Evolutionary conservation across 2,888 invertebrate genomes (phyloP).

Genomic region (Choristoneura rosaceana): DNA sequence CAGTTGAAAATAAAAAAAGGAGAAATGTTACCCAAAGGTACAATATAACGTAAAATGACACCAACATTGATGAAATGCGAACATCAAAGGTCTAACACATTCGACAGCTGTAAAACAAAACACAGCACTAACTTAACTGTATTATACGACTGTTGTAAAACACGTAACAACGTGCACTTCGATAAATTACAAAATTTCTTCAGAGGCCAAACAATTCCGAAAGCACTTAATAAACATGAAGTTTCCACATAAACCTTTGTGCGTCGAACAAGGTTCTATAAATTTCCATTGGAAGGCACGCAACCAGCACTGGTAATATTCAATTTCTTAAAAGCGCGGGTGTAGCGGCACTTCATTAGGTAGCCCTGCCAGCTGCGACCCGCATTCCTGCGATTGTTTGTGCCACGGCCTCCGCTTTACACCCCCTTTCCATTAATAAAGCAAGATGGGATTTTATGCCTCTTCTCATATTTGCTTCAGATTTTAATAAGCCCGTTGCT

Average conservation of each 20-base stretch:
- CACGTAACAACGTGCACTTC: slow-evolving; percentile 26
- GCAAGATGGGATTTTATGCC: slow-evolving; percentile 51
- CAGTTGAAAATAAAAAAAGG: too few relatives aligned
- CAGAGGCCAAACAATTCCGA: slow-evolving; percentile 14
- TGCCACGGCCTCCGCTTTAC: slow-evolving; percentile 54
- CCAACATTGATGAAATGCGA: neutral
- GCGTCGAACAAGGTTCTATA: slow-evolving; percentile 33
- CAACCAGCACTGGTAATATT: slow-evolving; percentile 55
- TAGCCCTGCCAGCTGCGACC: slow-evolving; percentile 67
- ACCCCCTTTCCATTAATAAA: slow-evolving; percentile 62
- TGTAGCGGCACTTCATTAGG: slow-evolving; percentile 72
- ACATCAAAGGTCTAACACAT: neutral
- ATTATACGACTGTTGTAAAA: neutral
- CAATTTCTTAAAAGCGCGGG: slow-evolving; percentile 75
- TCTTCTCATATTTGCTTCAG: slow-evolving; percentile 28
- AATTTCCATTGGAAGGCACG: slow-evolving; percentile 27
- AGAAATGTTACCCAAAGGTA: too few relatives aligned
- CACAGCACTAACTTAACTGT: neutral
- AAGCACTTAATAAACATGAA: slow-evolving; percentile 36
- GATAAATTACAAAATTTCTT: slow-evolving; percentile 18
- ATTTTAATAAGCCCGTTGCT: slow-evolving; percentile 34
- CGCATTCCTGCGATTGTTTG: slow-evolving; percentile 72
- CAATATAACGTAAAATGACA: neutral
- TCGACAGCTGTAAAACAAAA: neutral
- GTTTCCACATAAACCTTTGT: slow-evolving; percentile 35